These are phyloP conservation scores for Sinopyrophorus schimmeli DNA, from an alignment of 2,888 invertebrate genomes.

Conservation along the genomic window DNA sequence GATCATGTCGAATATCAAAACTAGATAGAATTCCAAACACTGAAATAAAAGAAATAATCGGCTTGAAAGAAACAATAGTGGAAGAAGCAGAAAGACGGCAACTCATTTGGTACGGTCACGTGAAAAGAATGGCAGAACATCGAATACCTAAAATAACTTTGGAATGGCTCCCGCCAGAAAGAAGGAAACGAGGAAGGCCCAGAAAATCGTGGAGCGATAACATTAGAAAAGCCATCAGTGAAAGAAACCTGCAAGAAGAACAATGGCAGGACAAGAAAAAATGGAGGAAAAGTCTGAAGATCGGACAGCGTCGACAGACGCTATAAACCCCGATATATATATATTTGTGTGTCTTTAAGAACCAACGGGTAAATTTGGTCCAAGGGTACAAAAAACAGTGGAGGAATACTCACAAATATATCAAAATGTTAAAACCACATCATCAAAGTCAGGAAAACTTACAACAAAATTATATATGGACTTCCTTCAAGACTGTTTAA, in stretches of 20 bases:
- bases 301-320: slow-evolving; percentile 9
- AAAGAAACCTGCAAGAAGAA: slow-evolving; percentile 9
- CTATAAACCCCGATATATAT: slow-evolving; percentile 8
- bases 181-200: slow-evolving; percentile 5
- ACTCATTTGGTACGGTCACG: no score
- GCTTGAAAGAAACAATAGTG: slow-evolving; percentile 7
- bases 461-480: no score
- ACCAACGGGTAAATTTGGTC: no score
- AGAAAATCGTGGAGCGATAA: slow-evolving; percentile 6
- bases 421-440: no score
- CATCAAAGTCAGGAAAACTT: no score
- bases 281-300: slow-evolving; percentile 11
- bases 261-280: slow-evolving; percentile 1
- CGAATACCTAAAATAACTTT: background rate
- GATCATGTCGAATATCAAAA: slow-evolving; percentile 19
- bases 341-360: no score
- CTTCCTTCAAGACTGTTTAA: no score
- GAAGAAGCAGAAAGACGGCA: no score
- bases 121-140: slow-evolving; percentile 2
- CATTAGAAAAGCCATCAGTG: slow-evolving; percentile 5
- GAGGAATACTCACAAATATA: no score
- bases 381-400: no score
- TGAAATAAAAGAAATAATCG: slow-evolving; percentile 7
- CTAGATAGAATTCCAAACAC: slow-evolving; percentile 12
- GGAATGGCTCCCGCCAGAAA: background rate